Conservation (phyloP, 2,888 invertebrate species). For the Mimumesa dahlbomi region DNA sequence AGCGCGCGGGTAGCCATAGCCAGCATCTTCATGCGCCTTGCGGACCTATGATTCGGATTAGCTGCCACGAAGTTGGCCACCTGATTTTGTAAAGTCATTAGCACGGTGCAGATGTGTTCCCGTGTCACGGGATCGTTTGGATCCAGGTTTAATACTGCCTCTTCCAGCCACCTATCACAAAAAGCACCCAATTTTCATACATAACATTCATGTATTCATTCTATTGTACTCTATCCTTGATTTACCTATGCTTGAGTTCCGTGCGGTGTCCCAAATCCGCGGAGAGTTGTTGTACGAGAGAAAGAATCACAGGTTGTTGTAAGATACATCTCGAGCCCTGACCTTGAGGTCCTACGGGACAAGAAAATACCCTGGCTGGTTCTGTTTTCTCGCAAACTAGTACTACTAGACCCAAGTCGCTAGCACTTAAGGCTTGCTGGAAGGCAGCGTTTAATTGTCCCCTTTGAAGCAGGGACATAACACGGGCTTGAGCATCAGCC, state of each 20-base stretch:
- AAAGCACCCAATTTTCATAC: no score
- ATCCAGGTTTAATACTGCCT: conserved; percentile 92
- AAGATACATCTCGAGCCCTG: conserved; percentile 86
- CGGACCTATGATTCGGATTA: conserved; percentile 85
- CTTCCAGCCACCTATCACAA: conserved; percentile 89
- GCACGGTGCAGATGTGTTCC: conserved; percentile 90
- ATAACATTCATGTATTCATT: no score
- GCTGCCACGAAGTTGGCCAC: conserved; percentile 85
- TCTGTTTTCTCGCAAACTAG: conserved; percentile 93
- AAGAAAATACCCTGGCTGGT: conserved; percentile 87
- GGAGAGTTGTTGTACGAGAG: conserved; percentile 96
- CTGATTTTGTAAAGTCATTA: conserved; percentile 89
- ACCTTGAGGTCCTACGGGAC: conserved; percentile 75
- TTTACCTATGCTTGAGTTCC: conserved; percentile 89
- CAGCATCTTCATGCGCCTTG: conserved; percentile 86
- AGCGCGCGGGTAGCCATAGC: conserved; percentile 86
- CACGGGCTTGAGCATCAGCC: conserved; percentile 75
- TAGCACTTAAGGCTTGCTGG: conserved; percentile 93
- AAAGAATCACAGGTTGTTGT: conserved; percentile 93
- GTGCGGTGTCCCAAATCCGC: conserved; percentile 93
- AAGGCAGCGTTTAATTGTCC: conserved; percentile 94
- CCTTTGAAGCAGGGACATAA: conserved; percentile 77
- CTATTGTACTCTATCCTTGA: not conserved
- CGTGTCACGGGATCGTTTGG: conserved; percentile 88
- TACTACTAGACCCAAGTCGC: conserved; percentile 93